Percentiles rank a stretch among this genome's conserved stretches.
These are phyloP conservation scores for Neodon shergylaensis DNA, from an alignment of 2,113 vertebrate species.

Conservation along the genomic window DNA sequence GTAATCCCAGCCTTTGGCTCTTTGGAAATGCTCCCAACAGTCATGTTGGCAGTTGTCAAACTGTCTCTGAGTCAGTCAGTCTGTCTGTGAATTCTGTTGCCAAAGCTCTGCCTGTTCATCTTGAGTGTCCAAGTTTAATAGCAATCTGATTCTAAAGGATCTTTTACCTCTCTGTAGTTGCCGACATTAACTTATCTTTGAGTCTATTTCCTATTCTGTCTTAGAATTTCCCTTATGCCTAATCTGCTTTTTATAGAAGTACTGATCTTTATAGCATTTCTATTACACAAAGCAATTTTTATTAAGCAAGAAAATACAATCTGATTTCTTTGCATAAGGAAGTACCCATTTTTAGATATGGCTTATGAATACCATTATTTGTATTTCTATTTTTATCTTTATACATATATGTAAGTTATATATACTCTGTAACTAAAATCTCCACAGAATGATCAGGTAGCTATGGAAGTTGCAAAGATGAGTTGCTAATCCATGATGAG, in stretches of 20 bases:
- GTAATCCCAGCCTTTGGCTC: conserved; percentile 74
- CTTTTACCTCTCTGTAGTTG: conserved; percentile 59
- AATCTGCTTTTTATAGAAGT: conserved; percentile 74
- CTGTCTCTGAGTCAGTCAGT: conserved; percentile 75
- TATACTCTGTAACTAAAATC: conserved; percentile 2
- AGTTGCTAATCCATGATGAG: conserved; percentile 13
- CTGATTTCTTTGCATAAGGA: conserved; percentile 62
- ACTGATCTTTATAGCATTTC: conserved; percentile 65
- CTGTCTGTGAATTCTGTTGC: conserved; percentile 76
- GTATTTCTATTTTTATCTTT: conserved; percentile 6
- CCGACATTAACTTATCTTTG: conserved; percentile 60
- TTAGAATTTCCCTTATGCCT: conserved; percentile 68
- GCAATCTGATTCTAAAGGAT: conserved; percentile 73
- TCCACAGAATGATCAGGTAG: not conserved
- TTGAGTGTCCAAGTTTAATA: conserved; percentile 66
- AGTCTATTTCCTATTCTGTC: conserved; percentile 71
- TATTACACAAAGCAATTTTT: conserved; percentile 71
- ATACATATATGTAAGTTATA: not conserved
- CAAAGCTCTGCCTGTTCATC: conserved; percentile 71
- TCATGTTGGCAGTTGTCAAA: conserved; percentile 69
- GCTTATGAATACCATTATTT: conserved; percentile 57
- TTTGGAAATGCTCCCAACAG: conserved; percentile 73
- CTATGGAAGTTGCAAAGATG: conserved; percentile 31
- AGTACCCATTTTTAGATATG: conserved; percentile 66
- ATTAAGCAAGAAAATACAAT: conserved; percentile 77